Evolutionary conservation across 2,797 vertebrate genomes (phyloP), one percentile per base, ranked within the genome.

Genomic region (Cyprinella venusta): DNA sequence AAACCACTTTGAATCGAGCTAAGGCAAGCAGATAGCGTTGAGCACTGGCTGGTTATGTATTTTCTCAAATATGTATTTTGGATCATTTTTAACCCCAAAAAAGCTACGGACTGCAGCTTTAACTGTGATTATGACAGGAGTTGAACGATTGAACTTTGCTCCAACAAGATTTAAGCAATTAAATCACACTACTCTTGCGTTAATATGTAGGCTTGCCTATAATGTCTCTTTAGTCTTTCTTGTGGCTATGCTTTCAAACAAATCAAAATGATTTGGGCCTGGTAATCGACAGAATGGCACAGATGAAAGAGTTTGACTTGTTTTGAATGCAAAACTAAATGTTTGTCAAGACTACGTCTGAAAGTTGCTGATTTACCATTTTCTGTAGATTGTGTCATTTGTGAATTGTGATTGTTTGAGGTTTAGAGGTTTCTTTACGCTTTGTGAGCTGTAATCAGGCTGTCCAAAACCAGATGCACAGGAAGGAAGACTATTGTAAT

Each of bases 401-500:
- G 64, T 56, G 72, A 59, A 61, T 68, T 61, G 64, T 56, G 72
- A 59, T 69, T 68, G 72, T 69, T 83, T 45, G 48, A 26, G 12
- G 52, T n/a, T 38, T 33, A n/a, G 50, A 45, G 40, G 21, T 33
- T 85, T 76, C 12, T 12, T 52, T 38, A 45, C 16, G 21, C 80
- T 79, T 72, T 86, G 75, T 72, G 59, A 48, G 54, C 76, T 81
- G 54, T 69, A 67, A 72, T 78, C 45, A 54, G 59, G 72, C 52
- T 81, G 67, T 81, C 42, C 40, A 16, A 56, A 80, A 50, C 78
- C 78, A 71, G 76, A 86, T 33, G 38, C 48, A 54, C 82, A 88
- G 87, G 87, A 88, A 88, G 84, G 87, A 86, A 88, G 65, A 45
- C 82, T 71, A 86, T 88, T 88, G 82, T 84, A 81, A 88, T 61